Evolutionary conservation across 2,797 vertebrate species (phyloP).

Genomic region (Sternarchorhynchus goeldii): DNA sequence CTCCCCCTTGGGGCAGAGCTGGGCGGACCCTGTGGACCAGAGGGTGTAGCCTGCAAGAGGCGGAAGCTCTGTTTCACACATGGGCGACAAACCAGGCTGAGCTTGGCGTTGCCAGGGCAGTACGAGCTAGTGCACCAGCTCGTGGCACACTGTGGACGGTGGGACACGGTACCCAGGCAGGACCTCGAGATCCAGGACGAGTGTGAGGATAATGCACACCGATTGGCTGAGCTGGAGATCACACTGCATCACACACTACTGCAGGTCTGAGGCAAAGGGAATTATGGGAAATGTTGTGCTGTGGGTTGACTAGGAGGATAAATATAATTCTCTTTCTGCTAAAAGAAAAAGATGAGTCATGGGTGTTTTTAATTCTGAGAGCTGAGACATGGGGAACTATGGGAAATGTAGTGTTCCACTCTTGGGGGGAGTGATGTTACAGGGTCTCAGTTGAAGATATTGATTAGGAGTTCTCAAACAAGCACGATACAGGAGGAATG

Average conservation of each 20-base stretch:
- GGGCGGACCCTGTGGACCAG: slow-evolving; percentile 70
- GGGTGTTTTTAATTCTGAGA: no score
- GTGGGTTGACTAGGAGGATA: background rate
- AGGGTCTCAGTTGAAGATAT: background rate
- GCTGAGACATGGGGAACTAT: background rate
- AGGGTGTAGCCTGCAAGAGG: slow-evolving; percentile 80
- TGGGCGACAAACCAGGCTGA: slow-evolving; percentile 84
- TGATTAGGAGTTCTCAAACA: no score
- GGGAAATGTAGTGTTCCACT: slow-evolving; percentile 12
- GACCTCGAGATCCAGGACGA: slow-evolving; percentile 89
- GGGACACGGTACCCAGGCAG: slow-evolving; percentile 92
- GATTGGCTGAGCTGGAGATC: slow-evolving; percentile 91
- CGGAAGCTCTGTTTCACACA: slow-evolving; percentile 89
- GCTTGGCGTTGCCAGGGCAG: slow-evolving; percentile 89
- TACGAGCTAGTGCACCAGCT: slow-evolving; percentile 94
- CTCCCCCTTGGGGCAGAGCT: slow-evolving; percentile 78
- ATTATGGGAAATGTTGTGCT: slow-evolving; percentile 51
- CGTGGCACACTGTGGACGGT: slow-evolving; percentile 86
- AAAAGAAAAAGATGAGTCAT: no score
- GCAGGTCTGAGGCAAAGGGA: slow-evolving; percentile 75
- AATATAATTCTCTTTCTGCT: no score
- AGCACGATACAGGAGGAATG: no score
- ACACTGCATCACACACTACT: slow-evolving; percentile 88
- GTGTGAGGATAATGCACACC: slow-evolving; percentile 85
- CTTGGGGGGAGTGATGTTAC: background rate